Base-by-base conservation (phyloP, 2,797 vertebrate genomes). In the Apodemus agrarius region DNA sequence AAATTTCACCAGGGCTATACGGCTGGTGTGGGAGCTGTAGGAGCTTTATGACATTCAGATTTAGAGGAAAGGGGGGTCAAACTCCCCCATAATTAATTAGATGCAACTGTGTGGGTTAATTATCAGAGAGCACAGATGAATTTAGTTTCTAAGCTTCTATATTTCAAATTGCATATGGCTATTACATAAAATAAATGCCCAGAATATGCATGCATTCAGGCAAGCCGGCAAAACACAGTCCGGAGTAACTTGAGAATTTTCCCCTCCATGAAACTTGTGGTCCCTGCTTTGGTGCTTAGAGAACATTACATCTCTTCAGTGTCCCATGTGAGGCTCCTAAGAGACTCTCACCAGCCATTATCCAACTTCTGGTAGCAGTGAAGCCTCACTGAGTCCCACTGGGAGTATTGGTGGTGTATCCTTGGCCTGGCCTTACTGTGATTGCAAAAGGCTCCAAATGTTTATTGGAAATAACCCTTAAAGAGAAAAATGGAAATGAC, bases 381-480 rank as follows among this genome's bases (percentile, higher is more conserved):
- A 85, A 31, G 4, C 3, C 37, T 67, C 3, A 0, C 2, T 26
- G 12, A 40, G 34, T 82, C 63, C 91, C 11, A 0, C 24, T 74
- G 46, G 37, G 67, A 69, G 17, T 49, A 57, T 31, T 76, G 75
- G 29, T 40, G 29, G 79, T 80, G 57, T 89, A 0, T 81, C 89
- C 37, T 24, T 37, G 6, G 61, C 43, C 54, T 10, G 2, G 43
- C n/a, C 83, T 67, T 82, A 81, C 31, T 76, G 43, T 4, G 3
- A 19, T 79, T 93, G 76, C 46, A 81, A 86, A 84, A 92, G 49
- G 59, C 57, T 91, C 80, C 80, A 59, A 91, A 37, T 37, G 31
- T 91, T 87, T 84, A 52, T 87, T 88, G 24, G 89, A 75, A 93
- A 90, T 83, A 52, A 93, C 72, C 59, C 46, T 93, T 85, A 57